Base-by-base conservation (phyloP, 2,113 vertebrate genomes). In the Marcusenius ussheri region DNA sequence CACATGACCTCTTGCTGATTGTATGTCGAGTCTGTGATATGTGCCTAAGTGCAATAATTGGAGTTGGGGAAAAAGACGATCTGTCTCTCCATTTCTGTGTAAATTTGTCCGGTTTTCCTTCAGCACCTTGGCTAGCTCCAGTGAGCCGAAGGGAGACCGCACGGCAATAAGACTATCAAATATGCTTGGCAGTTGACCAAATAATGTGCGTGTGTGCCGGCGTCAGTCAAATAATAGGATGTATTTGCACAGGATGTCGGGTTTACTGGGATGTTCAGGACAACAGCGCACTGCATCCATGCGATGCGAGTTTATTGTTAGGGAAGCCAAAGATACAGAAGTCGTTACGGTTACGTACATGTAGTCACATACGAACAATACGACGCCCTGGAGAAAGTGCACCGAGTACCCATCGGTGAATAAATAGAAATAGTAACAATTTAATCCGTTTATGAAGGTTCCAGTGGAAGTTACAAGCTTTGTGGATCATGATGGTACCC, bases 71-170 rank as follows among this genome's bases (percentile, higher is more conserved):
- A 15, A 58, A 6, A 27, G 56, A 24, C 27, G 42, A 53, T 91
- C 74, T 70, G 88, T 83, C 0, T 56, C 50, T 49, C 62, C n/a
- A 3, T 47, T 21, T 84, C 17, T n/a, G 35, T 17, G 24, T n/a
- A 11, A 47, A 47, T 84, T 50, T 21, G 42, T n/a, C 83, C 83
- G 46, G 21, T 46, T 31, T 66, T 91, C 90, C 91, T 95, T 96
- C 95, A 96, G 96, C 92, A 96, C 96, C 95, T 90, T 83, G 96
- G 95, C 92, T 91, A 96, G 95, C 93, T 94, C 95, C 92, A 70
- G 24, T n/a, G 70, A 83, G 31, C 6, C 45, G 74, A 56, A 88
- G 85, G 83, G 87, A 5, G 85, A 87, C 56, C 13, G 74, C 35
- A 2, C 15, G 74, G 74, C 85, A 90, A 83, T 89, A 74, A 84